Conservation (phyloP, 2,888 invertebrate genomes). For the Desoria tigrina region DNA sequence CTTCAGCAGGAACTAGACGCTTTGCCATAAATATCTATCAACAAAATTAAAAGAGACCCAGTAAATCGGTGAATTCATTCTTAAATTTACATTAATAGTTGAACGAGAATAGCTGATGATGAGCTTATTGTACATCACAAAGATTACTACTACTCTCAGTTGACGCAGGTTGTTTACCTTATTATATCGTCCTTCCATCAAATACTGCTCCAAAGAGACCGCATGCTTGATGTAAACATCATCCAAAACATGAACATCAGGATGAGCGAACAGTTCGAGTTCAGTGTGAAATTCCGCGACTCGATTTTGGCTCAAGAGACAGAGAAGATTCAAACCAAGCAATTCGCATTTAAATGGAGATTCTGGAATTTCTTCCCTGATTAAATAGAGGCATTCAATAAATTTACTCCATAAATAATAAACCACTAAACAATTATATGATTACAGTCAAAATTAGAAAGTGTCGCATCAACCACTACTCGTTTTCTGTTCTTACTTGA, state of each 20-base stretch:
- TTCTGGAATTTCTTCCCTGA: conserved; percentile 77
- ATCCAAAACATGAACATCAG: conserved; percentile 84
- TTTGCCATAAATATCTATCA: conserved; percentile 80
- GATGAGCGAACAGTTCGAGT: conserved; percentile 74
- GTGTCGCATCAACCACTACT: too few relatives aligned
- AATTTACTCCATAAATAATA: background rate
- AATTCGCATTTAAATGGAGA: conserved; percentile 93
- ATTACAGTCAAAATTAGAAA: background rate
- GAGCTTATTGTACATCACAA: too few relatives aligned
- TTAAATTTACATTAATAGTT: background rate
- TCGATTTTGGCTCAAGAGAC: conserved; percentile 89
- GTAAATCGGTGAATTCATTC: background rate
- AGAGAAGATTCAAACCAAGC: conserved; percentile 88
- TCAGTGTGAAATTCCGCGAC: conserved; percentile 99
- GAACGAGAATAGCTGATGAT: too few relatives aligned
- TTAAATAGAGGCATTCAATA: background rate
- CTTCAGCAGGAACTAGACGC: conserved; percentile 93
- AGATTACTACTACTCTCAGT: too few relatives aligned
- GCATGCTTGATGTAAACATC: conserved; percentile 95
- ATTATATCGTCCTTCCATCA: conserved; percentile 99
- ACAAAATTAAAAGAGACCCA: background rate
- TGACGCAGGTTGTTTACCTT: conserved; percentile 67
- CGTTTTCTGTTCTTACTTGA: too few relatives aligned
- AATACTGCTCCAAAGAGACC: conserved; percentile 91
- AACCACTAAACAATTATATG: conserved; percentile 2